Evolutionary conservation across 1,140 invertebrate genomes (phyloP), one percentile per base, ranked within the genome.

Genomic region (Chelonus insularis): DNA sequence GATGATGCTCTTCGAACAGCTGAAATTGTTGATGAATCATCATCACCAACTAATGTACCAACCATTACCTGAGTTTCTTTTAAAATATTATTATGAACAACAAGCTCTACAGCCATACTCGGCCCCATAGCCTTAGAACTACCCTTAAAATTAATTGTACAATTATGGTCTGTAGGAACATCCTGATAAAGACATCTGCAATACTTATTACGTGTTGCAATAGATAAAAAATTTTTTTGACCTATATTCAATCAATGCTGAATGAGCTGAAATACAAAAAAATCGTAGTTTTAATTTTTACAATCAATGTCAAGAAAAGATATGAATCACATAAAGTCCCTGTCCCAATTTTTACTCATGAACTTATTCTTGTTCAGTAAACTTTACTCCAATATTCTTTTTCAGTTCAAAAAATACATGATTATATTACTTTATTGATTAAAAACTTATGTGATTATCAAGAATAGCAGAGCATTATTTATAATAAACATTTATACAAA

Each of bases 11-110:
- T 20, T 23, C 57, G 34, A n/a, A 68, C 29, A 12, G 62, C 62
- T 34, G 62, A 62, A 12, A 62, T 64, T 3, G 56, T 45, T 16
- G 60, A 68, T 12, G 58, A 58, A 39, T 68, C 64, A 39, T 66
- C 60, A 41, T 65, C 65, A 16, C 56, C 56, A 45, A 66, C 60
- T 20, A 68, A 25, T n/a, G 43, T 51, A 14, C 9, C 7, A 20
- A 68, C 43, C 8, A 9, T 32, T n/a, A 61, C 43, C 21, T 57
- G 52, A 32, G 48, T 23, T 16, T 63, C 50, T 47, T 68, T 43
- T 8, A 70, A 57, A n/a, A 64, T 9, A 12, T 23, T 18, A 60
- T 62, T 66, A n/a, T 41, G 52, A 7, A 39, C 57, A 20, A 64
- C 11, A 21, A 64, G 21, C 54, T 68, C 56, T 5, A 60, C 60